These are phyloP conservation scores for Watsonalla binaria DNA, from an alignment of 2,888 invertebrate genomes.

Conservation along the genomic window DNA sequence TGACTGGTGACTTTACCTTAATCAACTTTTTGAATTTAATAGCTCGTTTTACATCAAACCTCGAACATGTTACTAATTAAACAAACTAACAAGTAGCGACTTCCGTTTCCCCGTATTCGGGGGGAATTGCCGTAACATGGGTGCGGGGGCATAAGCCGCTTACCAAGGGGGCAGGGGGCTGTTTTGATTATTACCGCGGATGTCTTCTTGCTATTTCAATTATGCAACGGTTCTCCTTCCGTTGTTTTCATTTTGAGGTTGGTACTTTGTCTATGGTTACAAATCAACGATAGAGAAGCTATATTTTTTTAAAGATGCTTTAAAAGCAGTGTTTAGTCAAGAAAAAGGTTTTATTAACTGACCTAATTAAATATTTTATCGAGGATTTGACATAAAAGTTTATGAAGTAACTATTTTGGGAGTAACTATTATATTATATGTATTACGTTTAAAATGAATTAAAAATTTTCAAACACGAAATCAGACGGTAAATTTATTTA, in stretches of 20 bases:
- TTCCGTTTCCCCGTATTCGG: slow-evolving; percentile 58
- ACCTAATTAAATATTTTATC: no score
- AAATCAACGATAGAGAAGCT: slow-evolving; percentile 15
- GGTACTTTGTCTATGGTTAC: slow-evolving; percentile 27
- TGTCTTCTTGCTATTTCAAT: slow-evolving; percentile 75
- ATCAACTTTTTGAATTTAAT: neutral
- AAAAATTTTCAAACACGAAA: slow-evolving; percentile 3
- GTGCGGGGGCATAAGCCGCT: slow-evolving; percentile 61
- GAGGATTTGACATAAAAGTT: no score
- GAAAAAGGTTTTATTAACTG: no score
- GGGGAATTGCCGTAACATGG: slow-evolving; percentile 51
- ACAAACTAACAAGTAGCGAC: slow-evolving; percentile 67
- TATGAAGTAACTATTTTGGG: no score
- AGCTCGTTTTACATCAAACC: slow-evolving; percentile 42
- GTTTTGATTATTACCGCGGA: slow-evolving; percentile 77
- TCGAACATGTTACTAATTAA: slow-evolving; percentile 68
- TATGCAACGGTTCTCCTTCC: slow-evolving; percentile 57
- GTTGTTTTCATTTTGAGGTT: slow-evolving; percentile 42
- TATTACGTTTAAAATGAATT: no score
- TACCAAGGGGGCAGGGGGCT: slow-evolving; percentile 54
- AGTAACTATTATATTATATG: no score
- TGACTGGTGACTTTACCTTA: no score
- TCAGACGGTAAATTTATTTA: slow-evolving; percentile 30
- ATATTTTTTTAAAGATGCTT: neutral
- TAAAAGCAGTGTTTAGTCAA: no score